These are phyloP conservation scores for Thunnus albacares DNA, from an alignment of 2,797 vertebrate genomes.

Conservation along the genomic window DNA sequence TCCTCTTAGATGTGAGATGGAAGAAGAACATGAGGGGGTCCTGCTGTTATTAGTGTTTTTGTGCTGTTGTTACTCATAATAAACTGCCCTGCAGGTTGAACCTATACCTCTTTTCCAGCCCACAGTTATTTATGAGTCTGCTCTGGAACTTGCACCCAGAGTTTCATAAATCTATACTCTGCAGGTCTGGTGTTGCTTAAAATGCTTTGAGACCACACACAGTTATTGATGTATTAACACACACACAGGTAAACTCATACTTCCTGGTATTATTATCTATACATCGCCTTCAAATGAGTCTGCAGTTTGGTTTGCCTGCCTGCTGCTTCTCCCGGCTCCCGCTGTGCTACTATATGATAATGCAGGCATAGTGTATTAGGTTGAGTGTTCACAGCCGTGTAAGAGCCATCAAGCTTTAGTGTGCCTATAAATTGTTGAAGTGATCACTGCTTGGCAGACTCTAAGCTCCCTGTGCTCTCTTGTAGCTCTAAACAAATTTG, in stretches of 20 bases:
- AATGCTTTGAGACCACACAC: slow-evolving; percentile 63
- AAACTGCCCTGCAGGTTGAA: slow-evolving; percentile 45
- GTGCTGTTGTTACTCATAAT: slow-evolving; percentile 49
- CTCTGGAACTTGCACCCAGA: slow-evolving; percentile 40
- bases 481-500: slow-evolving; percentile 70
- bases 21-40: slow-evolving; percentile 29
- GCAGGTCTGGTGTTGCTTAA: slow-evolving; percentile 36
- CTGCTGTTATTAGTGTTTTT: slow-evolving; percentile 48
- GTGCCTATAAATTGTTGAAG: slow-evolving; percentile 68
- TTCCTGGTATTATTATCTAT: slow-evolving; percentile 47
- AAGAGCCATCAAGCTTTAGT: slow-evolving; percentile 69
- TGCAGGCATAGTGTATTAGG: slow-evolving; percentile 43
- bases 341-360: slow-evolving; percentile 61
- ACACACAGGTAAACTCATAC: slow-evolving; percentile 29
- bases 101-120: slow-evolving; percentile 29
- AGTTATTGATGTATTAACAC: slow-evolving; percentile 23
- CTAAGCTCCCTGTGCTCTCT: slow-evolving; percentile 62
- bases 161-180: slow-evolving; percentile 62
- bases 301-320: slow-evolving; percentile 37
- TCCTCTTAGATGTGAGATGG: slow-evolving; percentile 33
- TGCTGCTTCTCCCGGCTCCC: slow-evolving; percentile 34
- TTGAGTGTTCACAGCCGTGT: slow-evolving; percentile 59
- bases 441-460: slow-evolving; percentile 75
- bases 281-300: slow-evolving; percentile 36
- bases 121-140: slow-evolving; percentile 63